Evolutionary conservation across 2,113 vertebrate genomes (phyloP), one percentile per base, ranked within the genome.

Genomic region (Lasiurus cinereus): DNA sequence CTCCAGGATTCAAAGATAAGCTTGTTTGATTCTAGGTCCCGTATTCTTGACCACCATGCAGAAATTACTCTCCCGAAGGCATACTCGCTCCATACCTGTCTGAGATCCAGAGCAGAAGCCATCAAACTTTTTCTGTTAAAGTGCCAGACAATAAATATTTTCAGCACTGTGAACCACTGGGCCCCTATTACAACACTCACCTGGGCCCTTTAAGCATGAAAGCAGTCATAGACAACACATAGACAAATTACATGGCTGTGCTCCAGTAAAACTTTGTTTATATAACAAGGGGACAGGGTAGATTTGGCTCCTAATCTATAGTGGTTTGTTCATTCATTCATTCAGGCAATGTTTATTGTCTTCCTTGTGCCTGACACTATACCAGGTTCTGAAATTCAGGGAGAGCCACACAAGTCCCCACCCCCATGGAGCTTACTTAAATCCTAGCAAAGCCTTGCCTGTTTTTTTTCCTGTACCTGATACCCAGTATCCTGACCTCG

Each of bases 191-290:
- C 69, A 73, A 36, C 76, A 59, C 21, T 76, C 52, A 50, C 2
- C 27, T 83, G 31, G 6, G 21, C 78, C 73, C 19, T 18, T 43
- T 29, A 27, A 50, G 33, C 27, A 10, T 12, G 27, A 91, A 88
- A 82, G 19, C 39, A 64, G 73, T 50, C 72, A 67, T 6, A 27
- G 64, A 70, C 11, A 67, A 76, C 31, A 54, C 18, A 46, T 21
- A 85, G 76, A 64, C 5, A 69, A 90, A 64, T 14, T 50, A 12
- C 31, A 50, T 19, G 31, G 11, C 43, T 48, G 15, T 6, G 18
- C 43, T 67, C 72, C 43, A 66, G 62, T 56, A 86, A 91, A 88
- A 78, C 43, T 91, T 83, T 73, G 87, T 54, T 83, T 74, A 84
- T 74, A 64, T 88, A 91, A 74, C 4, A 87, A 77, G 50, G 22